Percentiles rank a stretch among this genome's conserved stretches.
phyloP scores from a whole-genome alignment of 1,140 invertebrate species.

The Saccostrea cuccullata region DNA sequence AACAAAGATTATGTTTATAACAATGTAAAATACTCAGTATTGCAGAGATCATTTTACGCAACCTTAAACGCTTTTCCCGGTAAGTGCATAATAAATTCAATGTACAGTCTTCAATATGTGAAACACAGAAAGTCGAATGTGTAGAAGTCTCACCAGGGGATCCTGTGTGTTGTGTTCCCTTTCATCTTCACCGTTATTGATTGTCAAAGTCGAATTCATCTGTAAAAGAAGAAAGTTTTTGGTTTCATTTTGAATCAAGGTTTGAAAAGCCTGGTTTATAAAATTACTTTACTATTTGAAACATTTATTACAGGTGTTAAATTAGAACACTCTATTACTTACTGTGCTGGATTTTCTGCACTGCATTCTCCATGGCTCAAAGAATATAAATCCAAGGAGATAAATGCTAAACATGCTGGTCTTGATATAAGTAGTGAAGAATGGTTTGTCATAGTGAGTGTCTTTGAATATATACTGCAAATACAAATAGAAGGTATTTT shows the following conservation, averaged over 20 bases:
- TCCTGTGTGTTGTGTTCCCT: neutral
- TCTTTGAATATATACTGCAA: conserved; percentile 90
- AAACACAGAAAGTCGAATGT: neutral
- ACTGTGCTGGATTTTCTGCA: conserved; percentile 78
- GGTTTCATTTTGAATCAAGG: too few species aligned
- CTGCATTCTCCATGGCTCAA: conserved; percentile 89
- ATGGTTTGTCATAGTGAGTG: conserved; percentile 90
- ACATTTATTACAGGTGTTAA: neutral
- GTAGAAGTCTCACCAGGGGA: neutral
- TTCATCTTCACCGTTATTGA: neutral
- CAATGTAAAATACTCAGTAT: neutral
- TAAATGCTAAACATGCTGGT: conserved; percentile 93
- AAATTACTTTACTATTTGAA: too few species aligned
- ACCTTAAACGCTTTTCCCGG: too few species aligned
- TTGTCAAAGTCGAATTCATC: neutral
- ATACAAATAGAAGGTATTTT: neutral
- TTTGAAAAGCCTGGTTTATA: too few species aligned
- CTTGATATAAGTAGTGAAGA: conserved; percentile 93
- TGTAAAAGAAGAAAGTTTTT: neutral
- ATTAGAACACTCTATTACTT: neutral
- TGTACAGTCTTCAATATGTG: too few species aligned
- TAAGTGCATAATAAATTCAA: too few species aligned
- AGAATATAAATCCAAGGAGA: conserved; percentile 88
- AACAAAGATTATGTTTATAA: neutral
- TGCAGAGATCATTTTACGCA: too few species aligned